phyloP scores from a whole-genome alignment of 2,797 vertebrate genomes.

The Clarias laeviceps region DNA sequence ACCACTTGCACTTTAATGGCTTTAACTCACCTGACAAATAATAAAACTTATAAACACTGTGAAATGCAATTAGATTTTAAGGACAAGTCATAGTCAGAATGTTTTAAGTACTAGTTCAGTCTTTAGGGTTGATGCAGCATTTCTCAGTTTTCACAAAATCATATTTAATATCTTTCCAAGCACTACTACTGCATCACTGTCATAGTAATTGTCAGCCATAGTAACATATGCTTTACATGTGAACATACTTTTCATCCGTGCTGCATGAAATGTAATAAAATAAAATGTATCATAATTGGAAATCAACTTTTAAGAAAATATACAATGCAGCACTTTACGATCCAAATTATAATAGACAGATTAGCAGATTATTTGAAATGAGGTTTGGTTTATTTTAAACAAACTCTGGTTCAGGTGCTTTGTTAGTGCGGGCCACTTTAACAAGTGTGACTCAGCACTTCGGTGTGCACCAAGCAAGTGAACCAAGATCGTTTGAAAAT shows the following conservation, averaged over 20 bases:
- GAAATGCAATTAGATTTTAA: neutral
- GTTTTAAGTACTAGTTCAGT: neutral
- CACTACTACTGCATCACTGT: neutral
- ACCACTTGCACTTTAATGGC: neutral
- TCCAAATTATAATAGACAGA: neutral
- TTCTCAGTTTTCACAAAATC: neutral
- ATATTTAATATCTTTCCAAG: neutral
- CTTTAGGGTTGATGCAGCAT: neutral
- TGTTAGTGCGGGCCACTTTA: no score
- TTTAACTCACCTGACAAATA: neutral
- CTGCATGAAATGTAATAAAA: neutral
- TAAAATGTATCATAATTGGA: neutral
- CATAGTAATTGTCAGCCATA: neutral
- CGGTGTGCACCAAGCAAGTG: no score
- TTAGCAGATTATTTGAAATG: neutral
- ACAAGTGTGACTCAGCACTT: no score
- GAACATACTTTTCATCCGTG: neutral
- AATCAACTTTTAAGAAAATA: neutral
- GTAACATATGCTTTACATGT: neutral
- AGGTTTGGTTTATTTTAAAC: no score
- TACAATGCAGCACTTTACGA: neutral
- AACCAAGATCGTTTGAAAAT: no score
- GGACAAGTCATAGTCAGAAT: neutral
- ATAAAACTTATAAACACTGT: neutral
- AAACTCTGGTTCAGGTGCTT: no score